A percentile compares a stretch with the other conserved stretches of the same genome.
phyloP scores from a whole-genome alignment of 2,888 invertebrate genomes.

The Xylota segnis region DNA sequence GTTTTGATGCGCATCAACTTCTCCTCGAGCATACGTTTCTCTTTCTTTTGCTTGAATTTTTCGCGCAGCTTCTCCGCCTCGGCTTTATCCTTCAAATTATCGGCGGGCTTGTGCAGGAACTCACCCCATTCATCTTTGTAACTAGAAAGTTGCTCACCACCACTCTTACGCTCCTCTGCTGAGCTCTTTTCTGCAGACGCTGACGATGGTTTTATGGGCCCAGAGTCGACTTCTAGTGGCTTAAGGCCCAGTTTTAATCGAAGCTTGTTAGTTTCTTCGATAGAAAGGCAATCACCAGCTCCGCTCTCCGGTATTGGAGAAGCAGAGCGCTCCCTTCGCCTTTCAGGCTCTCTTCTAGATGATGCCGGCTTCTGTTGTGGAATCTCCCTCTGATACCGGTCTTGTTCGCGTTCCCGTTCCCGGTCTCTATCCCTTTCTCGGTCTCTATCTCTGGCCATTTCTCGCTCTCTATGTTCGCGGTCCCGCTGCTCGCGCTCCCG shows the following conservation, averaged over 20 bases:
- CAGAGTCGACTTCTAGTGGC: constrained; percentile 90
- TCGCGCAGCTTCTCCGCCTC: constrained; percentile 93
- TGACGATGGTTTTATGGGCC: constrained; percentile 78
- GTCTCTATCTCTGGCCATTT: constrained; percentile 65
- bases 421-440: constrained; percentile 72
- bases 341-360: constrained; percentile 48
- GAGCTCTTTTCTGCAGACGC: constrained; percentile 85
- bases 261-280: constrained; percentile 94
- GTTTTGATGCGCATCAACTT: constrained; percentile 89
- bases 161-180: constrained; percentile 64
- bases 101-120: constrained; percentile 94
- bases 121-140: constrained; percentile 87
- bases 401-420: constrained; percentile 57
- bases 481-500: constrained; percentile 75
- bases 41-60: constrained; percentile 90
- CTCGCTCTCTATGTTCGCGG: constrained; percentile 71
- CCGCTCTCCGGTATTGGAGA: constrained; percentile 84
- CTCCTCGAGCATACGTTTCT: constrained; percentile 89
- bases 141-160: constrained; percentile 80
- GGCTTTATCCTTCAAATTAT: constrained; percentile 90
- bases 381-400: constrained; percentile 71
- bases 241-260: constrained; percentile 97
- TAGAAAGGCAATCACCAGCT: constrained; percentile 88
- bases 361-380: constrained; percentile 63
- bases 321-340: constrained; percentile 77